phyloP scores from a whole-genome alignment of 1,140 invertebrate species.

The Cotesia typhae region DNA sequence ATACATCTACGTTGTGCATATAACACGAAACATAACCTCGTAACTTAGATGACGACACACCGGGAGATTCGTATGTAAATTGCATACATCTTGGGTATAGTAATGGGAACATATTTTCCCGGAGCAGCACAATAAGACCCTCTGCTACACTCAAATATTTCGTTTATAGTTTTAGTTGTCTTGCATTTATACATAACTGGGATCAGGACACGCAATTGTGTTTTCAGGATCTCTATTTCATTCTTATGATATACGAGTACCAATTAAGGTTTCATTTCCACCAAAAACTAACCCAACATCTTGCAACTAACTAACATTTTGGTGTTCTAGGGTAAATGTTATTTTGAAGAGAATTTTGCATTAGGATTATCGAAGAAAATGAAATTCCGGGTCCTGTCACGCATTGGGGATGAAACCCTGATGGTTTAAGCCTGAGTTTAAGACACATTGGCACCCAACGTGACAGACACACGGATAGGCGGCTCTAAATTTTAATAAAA shows the following conservation, averaged over 20 bases:
- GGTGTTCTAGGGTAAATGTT: no score
- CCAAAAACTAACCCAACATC: neutral
- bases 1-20: no score
- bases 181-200: neutral
- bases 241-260: neutral
- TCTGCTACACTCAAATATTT: slow-evolving; percentile 28
- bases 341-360: no score
- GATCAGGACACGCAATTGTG: slow-evolving; percentile 11
- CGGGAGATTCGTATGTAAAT: slow-evolving; percentile 43
- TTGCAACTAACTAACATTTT: neutral
- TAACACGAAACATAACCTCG: slow-evolving; percentile 20
- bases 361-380: no score
- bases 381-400: no score
- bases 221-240: neutral
- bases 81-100: slow-evolving; percentile 36
- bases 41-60: slow-evolving; percentile 34
- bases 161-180: no score
- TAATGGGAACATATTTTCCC: slow-evolving; percentile 32
- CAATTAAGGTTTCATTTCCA: neutral
- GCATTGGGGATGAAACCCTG: no score
- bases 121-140: neutral
- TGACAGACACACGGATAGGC: no score
- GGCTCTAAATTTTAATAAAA: no score
- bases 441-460: no score
- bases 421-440: no score